Evolutionary conservation across 2,797 vertebrate species (phyloP), one percentile per base, ranked within the genome.

Genomic region (Microtus agrestis): DNA sequence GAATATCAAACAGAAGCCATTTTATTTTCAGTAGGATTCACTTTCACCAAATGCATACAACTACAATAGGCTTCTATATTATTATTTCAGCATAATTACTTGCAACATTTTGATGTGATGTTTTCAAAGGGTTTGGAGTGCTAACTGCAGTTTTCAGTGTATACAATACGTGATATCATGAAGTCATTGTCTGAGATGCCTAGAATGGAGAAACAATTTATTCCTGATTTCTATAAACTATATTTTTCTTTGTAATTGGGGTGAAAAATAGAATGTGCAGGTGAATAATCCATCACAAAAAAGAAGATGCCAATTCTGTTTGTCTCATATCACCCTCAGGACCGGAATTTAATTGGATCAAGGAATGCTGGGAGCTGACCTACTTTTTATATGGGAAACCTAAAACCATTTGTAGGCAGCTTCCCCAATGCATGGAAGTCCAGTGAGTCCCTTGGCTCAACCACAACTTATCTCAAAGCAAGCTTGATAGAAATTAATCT

Each of bases 321-420:
- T 97, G 77, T 79, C 56, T 95, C 15, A 2, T 40, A 63, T 89
- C 19, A 73, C 10, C 34, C 61, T 82, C 43, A 89, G 76, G 34
- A 59, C n/a, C 86, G 27, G 43, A 95, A 91, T 95, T 96, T 87
- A 93, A 95, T 87, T 51, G 69, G 43, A 86, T 61, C 27, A 95
- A 93, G 84, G 74, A 46, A 78, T 93, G 81, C 65, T 94, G 25
- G 93, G n/a, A 92, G 79, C 34, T 92, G 82, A 86, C 63, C 78
- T 97, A 71, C 9, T 95, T 97, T 27, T 77, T 43, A 92, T 46
- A 74, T 25, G 29, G 51, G 13, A 95, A 96, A 89, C n/a, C 63
- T 85, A 96, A 84, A 88, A 34, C 90, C 43, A 43, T 86, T 94
- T 96, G 54, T 59, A 94, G 25, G 29, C 73, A 92, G 63, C 31